Base-by-base conservation (phyloP, 2,888 invertebrate genomes). In the Ochropacha duplaris region DNA sequence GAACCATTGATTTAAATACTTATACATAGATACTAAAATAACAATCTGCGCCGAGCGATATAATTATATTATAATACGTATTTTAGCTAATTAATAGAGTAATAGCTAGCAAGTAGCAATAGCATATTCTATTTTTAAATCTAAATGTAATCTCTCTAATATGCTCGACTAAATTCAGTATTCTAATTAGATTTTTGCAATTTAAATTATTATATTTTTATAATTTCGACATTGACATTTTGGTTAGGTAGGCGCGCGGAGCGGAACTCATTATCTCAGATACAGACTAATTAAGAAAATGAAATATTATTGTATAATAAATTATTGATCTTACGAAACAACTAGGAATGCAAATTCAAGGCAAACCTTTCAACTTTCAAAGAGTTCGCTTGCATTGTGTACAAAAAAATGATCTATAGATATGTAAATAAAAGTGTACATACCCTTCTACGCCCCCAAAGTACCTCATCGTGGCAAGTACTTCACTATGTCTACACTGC, bases 391-490 rank as follows among this genome's bases (percentile, higher is more conserved):
- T 50, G 54, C 59, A 59, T 56, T 62, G 62, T 70, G 65, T 66
- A 64, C 60, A 61, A 59, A 61, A 64, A 57, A 16, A 57, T 44
- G 64, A 66, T 58, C 11, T 28, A 28, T 31, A 22, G 9, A 19
- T 31, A 19, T 12, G 9, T 31, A 52, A 56, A 52, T 52, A 63
- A 52, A 56, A 54, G 31, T 44, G 39, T 55, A 81, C 90, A 83
- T 63, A 92, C 92, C 92, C 92, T 78, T 92, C 92, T 28, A 91
- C 86, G 49, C 92, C 92, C 51, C 90, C 92, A 62, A 90, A 92
- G 78, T 82, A 89, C 86, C 34, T 52, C 52, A 52, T 52, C 3
- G 14, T 12, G 52, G 16, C 22, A 22, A 22, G 31, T 52, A 1
- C 14, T 6, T 12, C 0, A 22, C 12, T 22, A 12, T 31, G 16